Evolutionary conservation across 2,888 invertebrate species (phyloP).

Genomic region (Pasiphila rectangulata): DNA sequence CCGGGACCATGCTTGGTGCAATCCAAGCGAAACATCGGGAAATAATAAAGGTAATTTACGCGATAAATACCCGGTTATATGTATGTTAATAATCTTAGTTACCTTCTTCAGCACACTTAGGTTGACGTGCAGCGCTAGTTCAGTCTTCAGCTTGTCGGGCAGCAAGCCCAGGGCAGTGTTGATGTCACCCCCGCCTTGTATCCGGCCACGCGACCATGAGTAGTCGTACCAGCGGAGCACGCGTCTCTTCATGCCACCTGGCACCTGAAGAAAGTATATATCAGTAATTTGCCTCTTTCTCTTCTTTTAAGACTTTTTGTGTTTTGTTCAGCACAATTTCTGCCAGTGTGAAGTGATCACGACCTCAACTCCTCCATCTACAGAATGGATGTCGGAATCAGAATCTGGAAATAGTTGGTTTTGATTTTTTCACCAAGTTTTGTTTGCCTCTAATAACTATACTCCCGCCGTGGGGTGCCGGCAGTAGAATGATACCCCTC

Average conservation of each 20-base stretch:
- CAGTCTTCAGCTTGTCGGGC: conserved; percentile 98
- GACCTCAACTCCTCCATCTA: too few species aligned
- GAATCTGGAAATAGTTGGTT: too few species aligned
- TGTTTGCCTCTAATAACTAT: too few species aligned
- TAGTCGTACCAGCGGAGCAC: conserved; percentile 99
- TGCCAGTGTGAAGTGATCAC: too few species aligned
- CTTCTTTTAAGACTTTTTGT: too few species aligned
- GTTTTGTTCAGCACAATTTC: background rate
- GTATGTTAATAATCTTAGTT: conserved; percentile 15
- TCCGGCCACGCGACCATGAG: conserved; percentile 97
- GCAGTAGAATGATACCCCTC: too few species aligned
- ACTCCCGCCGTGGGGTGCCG: too few species aligned
- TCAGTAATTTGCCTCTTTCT: too few species aligned
- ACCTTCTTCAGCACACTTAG: conserved; percentile 97
- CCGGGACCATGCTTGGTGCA: too few species aligned
- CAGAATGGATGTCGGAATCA: too few species aligned
- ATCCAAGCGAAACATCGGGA: too few species aligned
- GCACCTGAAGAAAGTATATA: conserved; percentile 80
- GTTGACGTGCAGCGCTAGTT: conserved; percentile 97
- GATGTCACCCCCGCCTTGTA: conserved; percentile 97
- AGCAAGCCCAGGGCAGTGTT: conserved; percentile 95
- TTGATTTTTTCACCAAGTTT: background rate
- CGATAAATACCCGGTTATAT: background rate
- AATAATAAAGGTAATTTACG: too few species aligned
- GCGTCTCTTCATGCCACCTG: conserved; percentile 96